Conservation (phyloP, 2,113 vertebrate species). For the Catharus bicknelli region DNA sequence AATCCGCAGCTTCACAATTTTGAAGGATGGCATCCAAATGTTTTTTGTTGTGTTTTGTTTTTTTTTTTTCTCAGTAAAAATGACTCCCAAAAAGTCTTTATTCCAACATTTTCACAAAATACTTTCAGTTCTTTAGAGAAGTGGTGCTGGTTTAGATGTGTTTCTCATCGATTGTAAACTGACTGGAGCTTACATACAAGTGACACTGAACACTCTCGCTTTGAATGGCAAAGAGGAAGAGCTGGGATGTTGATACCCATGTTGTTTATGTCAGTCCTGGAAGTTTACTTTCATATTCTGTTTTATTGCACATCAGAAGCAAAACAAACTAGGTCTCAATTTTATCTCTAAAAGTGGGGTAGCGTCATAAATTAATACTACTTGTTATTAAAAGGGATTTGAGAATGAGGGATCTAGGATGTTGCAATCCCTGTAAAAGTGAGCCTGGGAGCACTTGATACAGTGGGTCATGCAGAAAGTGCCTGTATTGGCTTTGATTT, state of each 20-base stretch:
- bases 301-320: background rate
- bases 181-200: background rate
- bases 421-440: background rate
- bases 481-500: background rate
- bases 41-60: background rate
- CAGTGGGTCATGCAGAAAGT: background rate
- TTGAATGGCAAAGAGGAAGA: constrained; percentile 44
- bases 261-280: background rate
- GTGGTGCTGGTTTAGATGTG: background rate
- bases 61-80: background rate
- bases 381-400: background rate
- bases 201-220: background rate
- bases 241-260: background rate
- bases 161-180: background rate
- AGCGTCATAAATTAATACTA: background rate
- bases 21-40: background rate
- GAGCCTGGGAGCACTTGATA: background rate
- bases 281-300: constrained; percentile 49
- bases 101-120: background rate
- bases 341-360: background rate
- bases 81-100: background rate
- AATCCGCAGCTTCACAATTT: background rate
- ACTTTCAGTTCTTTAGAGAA: background rate
- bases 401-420: constrained; percentile 6
- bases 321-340: background rate